Base-by-base conservation (phyloP, 1,140 invertebrate genomes). In the Physella acuta region DNA sequence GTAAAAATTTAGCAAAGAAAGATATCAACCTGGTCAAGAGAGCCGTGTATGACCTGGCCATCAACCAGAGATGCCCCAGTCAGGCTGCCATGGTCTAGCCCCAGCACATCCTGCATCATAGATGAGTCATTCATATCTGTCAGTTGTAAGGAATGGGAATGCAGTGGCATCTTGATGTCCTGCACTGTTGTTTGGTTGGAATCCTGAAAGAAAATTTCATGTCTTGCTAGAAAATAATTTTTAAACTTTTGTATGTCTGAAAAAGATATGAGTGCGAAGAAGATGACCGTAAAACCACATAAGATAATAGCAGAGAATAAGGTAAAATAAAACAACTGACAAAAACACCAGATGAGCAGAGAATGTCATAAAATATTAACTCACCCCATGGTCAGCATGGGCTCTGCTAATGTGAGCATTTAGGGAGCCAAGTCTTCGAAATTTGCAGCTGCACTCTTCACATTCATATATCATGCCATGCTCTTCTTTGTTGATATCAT, bases 381-480 rank as follows among this genome's bases (percentile, higher is more conserved):
- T 71, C 62, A 75, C 76, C 31, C 68, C 49, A 24, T 72, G 66
- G n/a, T 82, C 82, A 8, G 79, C 73, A 78, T 90, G 89, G 70
- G 85, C 85, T 55, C 87, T 83, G 58, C 89, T 91, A 60, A 92
- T 88, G 74, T 92, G 91, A 26, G 89, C 89, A 82, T 92, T 92
- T 1, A 92, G 82, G 73, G 89, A 90, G 3, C 90, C 89, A 0
- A 92, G 79, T 77, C 89, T 90, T 63, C 88, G 88, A 79, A 92
- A 93, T 14, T 90, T 87, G 83, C 91, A 92, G 11, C 88, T 82
- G 77, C 91, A 93, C 68, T 90, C 87, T 28, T 87, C 83, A 81
- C 91, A 93, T 68, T 82, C 74, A 78, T 88, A 91, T 11, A 73
- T 70, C 28, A 73, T 51, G 1, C 86, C 84, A 51, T 87, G 85